Evolutionary conservation across 2,797 vertebrate species (phyloP), one percentile per base, ranked within the genome.

Genomic region (Pangasius sanitwongsei): DNA sequence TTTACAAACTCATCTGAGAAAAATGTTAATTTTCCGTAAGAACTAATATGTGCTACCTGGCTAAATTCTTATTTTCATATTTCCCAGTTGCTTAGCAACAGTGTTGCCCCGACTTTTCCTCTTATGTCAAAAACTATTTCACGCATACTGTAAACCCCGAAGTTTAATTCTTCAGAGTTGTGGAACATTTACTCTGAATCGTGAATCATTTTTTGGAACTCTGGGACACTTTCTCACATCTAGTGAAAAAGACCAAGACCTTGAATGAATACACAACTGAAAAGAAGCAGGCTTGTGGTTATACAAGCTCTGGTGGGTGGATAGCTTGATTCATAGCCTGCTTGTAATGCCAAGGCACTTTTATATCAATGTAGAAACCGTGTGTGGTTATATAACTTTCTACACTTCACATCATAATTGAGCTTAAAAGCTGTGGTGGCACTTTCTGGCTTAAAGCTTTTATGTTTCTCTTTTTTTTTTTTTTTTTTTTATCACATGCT

Each of bases 281-380:
- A 57, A 23, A 74, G 78, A 86, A 65, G 34, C 89, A 63, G 50
- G 59, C 61, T 70, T 34, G 37, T 69, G 61, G 37, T 83, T 70
- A 57, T 70, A 83, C 84, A 57, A 86, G 83, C 86, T 59, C 72
- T 81, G 37, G 65, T 89, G 12, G 37, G 55, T 81, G 85, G 80
- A 78, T 57, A 15, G 15, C 57, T 65, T 50, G 16, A 67, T 41
- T 28, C 65, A 69, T 74, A 86, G 37, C 50, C 65, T 23, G 0
- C 41, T 80, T 48, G n/a, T 70, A 34, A 91, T 44, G 65, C 59
- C 86, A 59, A 20, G 34, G 12, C 31, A 20, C 50, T 61, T 75
- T 84, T 57, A 41, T 48, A 84, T n/a, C 20, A 80, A 9, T 63
- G 75, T n/a, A 53, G 50, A 44, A 57, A 70, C 59, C 41, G 34